Evolutionary conservation across 1,140 invertebrate genomes (phyloP).

Genomic region (Brachionus rubens): DNA sequence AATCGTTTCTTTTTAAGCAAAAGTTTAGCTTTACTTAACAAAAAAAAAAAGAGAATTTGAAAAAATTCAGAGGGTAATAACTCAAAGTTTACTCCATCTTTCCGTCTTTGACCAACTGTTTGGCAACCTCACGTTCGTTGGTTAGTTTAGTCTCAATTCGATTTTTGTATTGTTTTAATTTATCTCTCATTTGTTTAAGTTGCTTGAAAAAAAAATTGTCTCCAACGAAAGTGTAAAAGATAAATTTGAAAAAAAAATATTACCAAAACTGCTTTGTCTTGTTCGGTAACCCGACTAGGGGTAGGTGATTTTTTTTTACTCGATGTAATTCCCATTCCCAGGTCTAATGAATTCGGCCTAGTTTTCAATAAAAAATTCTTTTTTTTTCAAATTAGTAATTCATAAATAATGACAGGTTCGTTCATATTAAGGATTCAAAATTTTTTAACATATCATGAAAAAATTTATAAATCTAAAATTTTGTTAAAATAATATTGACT

Average conservation of each 20-base stretch:
- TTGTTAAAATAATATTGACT: no score
- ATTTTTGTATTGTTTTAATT: slow-evolving; percentile 13
- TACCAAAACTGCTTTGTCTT: no score
- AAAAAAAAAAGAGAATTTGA: neutral
- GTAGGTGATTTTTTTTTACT: neutral
- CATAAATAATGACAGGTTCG: no score
- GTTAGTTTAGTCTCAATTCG: slow-evolving; percentile 21
- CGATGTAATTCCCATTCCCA: neutral
- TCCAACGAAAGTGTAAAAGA: no score
- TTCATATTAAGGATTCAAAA: no score
- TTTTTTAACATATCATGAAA: no score
- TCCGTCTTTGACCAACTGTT: slow-evolving; percentile 42
- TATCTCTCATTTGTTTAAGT: slow-evolving; percentile 43
- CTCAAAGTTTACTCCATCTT: slow-evolving; percentile 45
- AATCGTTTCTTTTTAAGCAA: slow-evolving; percentile 38
- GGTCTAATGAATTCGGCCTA: no score
- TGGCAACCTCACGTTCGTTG: slow-evolving; percentile 41
- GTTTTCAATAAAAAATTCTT: no score
- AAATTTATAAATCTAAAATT: no score
- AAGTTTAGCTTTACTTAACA: slow-evolving; percentile 18
- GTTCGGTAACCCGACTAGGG: no score
- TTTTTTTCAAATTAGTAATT: no score
- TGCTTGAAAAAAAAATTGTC: slow-evolving; percentile 11
- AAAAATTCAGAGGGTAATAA: neutral
- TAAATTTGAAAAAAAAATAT: no score